Conservation (phyloP, 2,797 vertebrate genomes). For the Sebastes cheni region DNA sequence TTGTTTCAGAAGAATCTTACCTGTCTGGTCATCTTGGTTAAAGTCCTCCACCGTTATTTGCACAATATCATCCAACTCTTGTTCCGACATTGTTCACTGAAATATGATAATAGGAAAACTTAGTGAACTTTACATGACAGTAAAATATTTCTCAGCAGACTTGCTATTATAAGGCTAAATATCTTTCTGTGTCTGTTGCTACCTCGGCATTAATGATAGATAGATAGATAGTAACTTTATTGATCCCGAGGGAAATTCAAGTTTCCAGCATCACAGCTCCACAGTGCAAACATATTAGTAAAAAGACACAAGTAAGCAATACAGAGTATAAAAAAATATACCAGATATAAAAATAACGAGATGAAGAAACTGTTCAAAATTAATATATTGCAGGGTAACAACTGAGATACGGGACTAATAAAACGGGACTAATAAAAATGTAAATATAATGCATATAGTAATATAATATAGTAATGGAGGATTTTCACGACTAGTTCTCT, state of each 20-base stretch:
- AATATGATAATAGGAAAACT: constrained; percentile 19
- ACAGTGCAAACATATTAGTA: no score
- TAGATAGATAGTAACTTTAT: no score
- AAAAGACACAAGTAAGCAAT: no score
- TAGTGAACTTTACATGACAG: background rate
- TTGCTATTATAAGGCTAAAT: background rate
- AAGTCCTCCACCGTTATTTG: constrained; percentile 97
- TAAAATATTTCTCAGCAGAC: background rate
- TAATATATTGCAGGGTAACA: no score
- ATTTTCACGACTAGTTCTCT: background rate
- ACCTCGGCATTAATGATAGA: background rate
- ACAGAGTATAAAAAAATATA: no score
- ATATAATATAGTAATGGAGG: background rate
- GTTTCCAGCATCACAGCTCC: no score
- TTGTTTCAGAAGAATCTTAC: constrained; percentile 68
- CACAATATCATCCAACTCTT: constrained; percentile 95
- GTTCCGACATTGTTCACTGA: constrained; percentile 94
- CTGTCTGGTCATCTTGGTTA: constrained; percentile 86
- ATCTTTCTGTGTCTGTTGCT: background rate
- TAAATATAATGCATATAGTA: no score
- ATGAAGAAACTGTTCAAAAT: no score
- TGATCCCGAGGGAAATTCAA: no score
- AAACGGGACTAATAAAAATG: no score
- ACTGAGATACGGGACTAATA: no score
- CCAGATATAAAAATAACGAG: no score